Conservation (phyloP, 1,140 invertebrate genomes). For the Tenebrio molitor region DNA sequence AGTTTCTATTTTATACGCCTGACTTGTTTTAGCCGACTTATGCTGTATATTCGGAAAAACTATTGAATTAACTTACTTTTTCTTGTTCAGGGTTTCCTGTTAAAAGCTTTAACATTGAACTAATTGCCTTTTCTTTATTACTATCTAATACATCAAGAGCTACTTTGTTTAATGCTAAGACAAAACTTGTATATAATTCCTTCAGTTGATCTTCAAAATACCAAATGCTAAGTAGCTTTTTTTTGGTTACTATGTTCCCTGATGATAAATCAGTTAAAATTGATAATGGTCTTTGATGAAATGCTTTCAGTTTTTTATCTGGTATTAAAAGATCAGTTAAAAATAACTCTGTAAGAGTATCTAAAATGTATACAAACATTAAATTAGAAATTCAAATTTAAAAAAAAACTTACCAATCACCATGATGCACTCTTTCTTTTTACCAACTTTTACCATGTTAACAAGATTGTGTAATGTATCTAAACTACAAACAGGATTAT, state of each 20-base stretch:
- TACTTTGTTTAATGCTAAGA: constrained; percentile 74
- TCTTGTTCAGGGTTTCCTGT: constrained; percentile 91
- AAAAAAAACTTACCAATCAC: constrained; percentile 71
- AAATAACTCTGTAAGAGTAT: constrained; percentile 84
- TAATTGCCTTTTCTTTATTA: constrained; percentile 87
- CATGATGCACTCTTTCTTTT: constrained; percentile 80
- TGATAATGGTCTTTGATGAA: constrained; percentile 78
- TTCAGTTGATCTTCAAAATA: constrained; percentile 90
- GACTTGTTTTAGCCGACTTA: too few species aligned
- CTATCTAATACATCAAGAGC: constrained; percentile 80
- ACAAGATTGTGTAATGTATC: constrained; percentile 79
- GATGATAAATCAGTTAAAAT: constrained; percentile 69
- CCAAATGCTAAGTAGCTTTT: constrained; percentile 74
- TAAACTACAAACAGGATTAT: constrained; percentile 87
- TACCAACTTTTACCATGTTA: constrained; percentile 84
- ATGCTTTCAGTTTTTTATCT: constrained; percentile 78
- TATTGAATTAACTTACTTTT: constrained; percentile 76
- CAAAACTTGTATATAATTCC: constrained; percentile 78
- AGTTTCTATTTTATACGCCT: too few species aligned
- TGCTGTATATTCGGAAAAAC: too few species aligned
- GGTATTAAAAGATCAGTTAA: constrained; percentile 81
- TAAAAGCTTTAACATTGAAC: constrained; percentile 84
- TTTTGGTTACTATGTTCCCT: constrained; percentile 69
- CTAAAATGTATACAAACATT: constrained; percentile 63
- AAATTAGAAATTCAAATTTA: constrained; percentile 39